Conservation (phyloP, 2,888 invertebrate species). For the Stenchaetothrips biformis region DNA sequence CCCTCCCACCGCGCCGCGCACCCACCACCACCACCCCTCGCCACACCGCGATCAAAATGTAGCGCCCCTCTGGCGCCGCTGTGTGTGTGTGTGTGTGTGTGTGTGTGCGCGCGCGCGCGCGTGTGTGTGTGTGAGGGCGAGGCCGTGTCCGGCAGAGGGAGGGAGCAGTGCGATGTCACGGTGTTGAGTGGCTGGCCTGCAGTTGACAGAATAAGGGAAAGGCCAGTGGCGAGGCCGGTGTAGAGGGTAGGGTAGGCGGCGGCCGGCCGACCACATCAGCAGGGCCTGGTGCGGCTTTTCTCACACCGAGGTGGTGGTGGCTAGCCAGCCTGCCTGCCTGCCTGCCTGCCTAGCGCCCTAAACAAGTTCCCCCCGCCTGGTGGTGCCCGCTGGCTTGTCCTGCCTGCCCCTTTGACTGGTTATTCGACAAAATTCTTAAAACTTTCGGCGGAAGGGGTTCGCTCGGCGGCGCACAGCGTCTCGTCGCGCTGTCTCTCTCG, state of each 20-base stretch:
- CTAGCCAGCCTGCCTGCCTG: too few relatives aligned
- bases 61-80: background rate
- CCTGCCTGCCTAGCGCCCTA: too few relatives aligned
- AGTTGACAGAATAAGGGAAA: slow-evolving; percentile 23
- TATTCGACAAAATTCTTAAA: too few relatives aligned
- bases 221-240: background rate
- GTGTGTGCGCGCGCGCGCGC: background rate
- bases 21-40: background rate
- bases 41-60: background rate
- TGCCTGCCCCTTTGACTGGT: too few relatives aligned
- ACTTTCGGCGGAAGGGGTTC: too few relatives aligned
- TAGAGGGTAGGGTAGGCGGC: background rate
- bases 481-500: too few relatives aligned
- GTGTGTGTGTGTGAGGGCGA: background rate
- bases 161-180: slow-evolving; percentile 5
- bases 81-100: background rate
- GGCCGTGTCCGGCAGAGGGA: background rate
- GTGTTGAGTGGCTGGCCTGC: slow-evolving; percentile 21
- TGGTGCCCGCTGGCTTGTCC: too few relatives aligned
- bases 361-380: too few relatives aligned
- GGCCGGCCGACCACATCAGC: background rate
- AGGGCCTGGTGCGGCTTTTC: slow-evolving; percentile 4
- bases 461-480: too few relatives aligned
- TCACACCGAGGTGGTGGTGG: background rate
- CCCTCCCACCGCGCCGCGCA: background rate